phyloP scores from a whole-genome alignment of 2,888 invertebrate species.

The Polyploca ridens region DNA sequence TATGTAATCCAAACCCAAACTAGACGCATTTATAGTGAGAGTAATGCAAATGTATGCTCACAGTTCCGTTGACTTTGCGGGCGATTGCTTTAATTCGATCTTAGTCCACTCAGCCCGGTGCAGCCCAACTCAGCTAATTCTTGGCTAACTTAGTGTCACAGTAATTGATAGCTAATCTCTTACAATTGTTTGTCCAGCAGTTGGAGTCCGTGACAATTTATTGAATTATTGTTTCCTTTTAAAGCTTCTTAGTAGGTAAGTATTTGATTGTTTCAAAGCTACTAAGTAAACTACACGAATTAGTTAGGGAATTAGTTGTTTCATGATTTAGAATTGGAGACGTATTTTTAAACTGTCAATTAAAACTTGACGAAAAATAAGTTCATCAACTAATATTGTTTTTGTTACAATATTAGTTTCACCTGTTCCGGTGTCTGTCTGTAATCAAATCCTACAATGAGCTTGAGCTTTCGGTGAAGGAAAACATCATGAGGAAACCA shows the following conservation, averaged over 20 bases:
- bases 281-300: no score
- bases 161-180: slow-evolving; percentile 4
- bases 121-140: slow-evolving; percentile 12
- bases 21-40: slow-evolving; percentile 12
- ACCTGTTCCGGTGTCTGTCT: no score
- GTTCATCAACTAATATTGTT: no score
- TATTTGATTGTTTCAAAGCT: not conserved
- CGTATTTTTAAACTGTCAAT: no score
- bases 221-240: not conserved
- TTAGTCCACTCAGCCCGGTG: slow-evolving; percentile 7
- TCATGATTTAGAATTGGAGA: no score
- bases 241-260: not conserved
- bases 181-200: not conserved
- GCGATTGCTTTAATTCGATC: slow-evolving; percentile 21
- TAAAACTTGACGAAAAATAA: no score
- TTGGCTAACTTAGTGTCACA: not conserved
- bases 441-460: no score
- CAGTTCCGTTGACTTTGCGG: slow-evolving; percentile 10
- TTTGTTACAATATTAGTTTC: no score
- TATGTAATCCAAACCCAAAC: slow-evolving; percentile 5
- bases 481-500: no score
- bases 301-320: no score
- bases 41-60: slow-evolving; percentile 19
- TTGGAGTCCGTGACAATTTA: not conserved
- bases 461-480: no score